Evolutionary conservation across 2,113 vertebrate genomes (phyloP).

Genomic region (Oriolus oriolus): DNA sequence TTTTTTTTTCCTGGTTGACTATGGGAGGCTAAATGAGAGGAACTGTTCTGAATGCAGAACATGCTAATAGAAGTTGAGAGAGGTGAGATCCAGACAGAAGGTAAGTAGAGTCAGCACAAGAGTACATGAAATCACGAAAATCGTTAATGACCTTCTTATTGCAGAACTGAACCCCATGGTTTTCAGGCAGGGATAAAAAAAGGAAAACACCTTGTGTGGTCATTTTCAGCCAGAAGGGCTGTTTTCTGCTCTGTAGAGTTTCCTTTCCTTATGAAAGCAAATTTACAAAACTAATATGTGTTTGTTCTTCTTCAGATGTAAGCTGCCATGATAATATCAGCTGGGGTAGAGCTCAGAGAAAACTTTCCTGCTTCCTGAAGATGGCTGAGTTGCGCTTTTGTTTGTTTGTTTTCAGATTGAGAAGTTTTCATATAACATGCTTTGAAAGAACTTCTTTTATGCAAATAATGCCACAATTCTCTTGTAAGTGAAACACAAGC

Average conservation of each 20-base stretch:
- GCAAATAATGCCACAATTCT: constrained; percentile 10
- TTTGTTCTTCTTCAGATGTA: constrained; percentile 13
- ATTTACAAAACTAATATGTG: background rate
- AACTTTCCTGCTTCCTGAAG: constrained; percentile 23
- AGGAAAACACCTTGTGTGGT: background rate
- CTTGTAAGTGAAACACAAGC: background rate
- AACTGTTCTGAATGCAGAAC: background rate
- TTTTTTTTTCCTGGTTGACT: background rate
- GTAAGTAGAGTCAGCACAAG: background rate
- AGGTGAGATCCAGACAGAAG: background rate
- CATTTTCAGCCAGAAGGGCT: background rate
- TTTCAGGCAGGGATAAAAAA: background rate
- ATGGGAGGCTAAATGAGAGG: background rate
- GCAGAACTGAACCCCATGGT: background rate
- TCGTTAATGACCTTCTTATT: background rate
- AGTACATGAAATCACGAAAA: background rate
- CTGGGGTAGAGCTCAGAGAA: background rate
- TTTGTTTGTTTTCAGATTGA: constrained; percentile 18
- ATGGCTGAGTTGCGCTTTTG: background rate
- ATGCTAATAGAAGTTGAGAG: background rate
- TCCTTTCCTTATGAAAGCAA: constrained; percentile 2
- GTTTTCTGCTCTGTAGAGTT: background rate
- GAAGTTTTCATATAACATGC: background rate
- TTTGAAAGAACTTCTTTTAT: constrained; percentile 16
- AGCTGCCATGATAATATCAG: constrained; percentile 3